Evolutionary conservation across 2,888 invertebrate genomes (phyloP).

Genomic region (Megamerina dolium): DNA sequence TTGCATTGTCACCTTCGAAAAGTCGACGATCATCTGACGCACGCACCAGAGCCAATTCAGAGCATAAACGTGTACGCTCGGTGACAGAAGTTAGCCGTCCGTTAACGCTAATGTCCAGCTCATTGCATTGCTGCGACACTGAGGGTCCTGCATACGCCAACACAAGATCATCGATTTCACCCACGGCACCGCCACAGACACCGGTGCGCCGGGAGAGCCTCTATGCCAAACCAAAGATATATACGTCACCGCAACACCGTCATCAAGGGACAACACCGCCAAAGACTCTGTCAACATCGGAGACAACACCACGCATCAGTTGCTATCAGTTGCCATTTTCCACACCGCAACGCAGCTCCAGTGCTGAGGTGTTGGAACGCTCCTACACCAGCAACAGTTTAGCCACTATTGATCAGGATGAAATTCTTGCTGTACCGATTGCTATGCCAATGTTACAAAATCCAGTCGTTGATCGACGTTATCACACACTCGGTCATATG

Average conservation of each 20-base stretch:
- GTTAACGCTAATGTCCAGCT: slow-evolving; percentile 24
- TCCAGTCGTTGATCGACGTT: slow-evolving; percentile 40
- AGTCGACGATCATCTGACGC: slow-evolving; percentile 20
- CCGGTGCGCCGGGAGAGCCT: slow-evolving; percentile 40
- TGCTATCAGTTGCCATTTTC: slow-evolving; percentile 31
- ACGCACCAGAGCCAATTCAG: slow-evolving; percentile 10
- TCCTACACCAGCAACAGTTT: slow-evolving; percentile 39
- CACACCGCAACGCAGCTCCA: slow-evolving; percentile 41
- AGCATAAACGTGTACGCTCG: slow-evolving; percentile 31
- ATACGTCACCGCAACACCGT: slow-evolving; percentile 28
- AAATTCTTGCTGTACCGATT: slow-evolving; percentile 39
- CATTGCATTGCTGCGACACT: slow-evolving; percentile 26
- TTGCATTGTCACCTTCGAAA: slow-evolving; percentile 22
- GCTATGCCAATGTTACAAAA: slow-evolving; percentile 45
- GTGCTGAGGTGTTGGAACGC: slow-evolving; percentile 43
- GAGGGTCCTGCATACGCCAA: slow-evolving; percentile 24
- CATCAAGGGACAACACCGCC: slow-evolving; percentile 7
- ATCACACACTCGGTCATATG: slow-evolving; percentile 47
- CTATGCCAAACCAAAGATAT: slow-evolving; percentile 41
- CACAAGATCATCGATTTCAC: slow-evolving; percentile 25
- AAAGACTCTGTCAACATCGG: slow-evolving; percentile 3
- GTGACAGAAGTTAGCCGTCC: slow-evolving; percentile 31
- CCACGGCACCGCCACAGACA: slow-evolving; percentile 35
- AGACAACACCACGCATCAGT: slow-evolving; percentile 19
- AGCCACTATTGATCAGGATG: slow-evolving; percentile 43